Percentiles rank a stretch among this genome's conserved stretches.
These are phyloP conservation scores for Chydorus sphaericus DNA, from an alignment of 2,888 invertebrate species.

Conservation along the genomic window DNA sequence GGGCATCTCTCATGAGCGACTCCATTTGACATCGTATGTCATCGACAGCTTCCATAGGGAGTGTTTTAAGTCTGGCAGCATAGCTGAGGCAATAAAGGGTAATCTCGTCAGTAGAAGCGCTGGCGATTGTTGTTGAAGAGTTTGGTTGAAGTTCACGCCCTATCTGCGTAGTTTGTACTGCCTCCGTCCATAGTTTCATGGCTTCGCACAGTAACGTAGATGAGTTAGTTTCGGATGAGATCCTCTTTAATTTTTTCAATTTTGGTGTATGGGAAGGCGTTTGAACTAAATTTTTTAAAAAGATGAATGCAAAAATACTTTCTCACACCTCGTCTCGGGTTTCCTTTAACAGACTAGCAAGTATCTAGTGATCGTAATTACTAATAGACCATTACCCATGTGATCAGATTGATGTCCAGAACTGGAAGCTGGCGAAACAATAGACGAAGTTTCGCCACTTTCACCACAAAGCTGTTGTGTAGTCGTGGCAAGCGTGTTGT, in stretches of 20 bases:
- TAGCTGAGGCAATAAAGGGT: neutral
- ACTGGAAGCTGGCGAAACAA: neutral
- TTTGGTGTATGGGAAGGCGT: neutral
- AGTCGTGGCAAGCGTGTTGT: neutral
- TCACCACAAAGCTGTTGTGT: neutral
- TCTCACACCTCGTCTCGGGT: too few species aligned
- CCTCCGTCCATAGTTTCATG: neutral
- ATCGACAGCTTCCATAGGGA: neutral
- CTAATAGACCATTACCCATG: neutral
- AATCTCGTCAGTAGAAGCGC: neutral
- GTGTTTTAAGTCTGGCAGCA: neutral
- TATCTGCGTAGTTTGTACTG: neutral
- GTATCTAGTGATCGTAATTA: neutral
- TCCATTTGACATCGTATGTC: conserved; percentile 4
- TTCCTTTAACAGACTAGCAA: neutral
- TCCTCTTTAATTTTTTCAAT: neutral
- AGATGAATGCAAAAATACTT: too few species aligned
- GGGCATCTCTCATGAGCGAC: neutral
- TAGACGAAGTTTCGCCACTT: neutral
- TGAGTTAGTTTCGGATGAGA: neutral
- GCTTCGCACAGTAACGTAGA: conserved; percentile 2
- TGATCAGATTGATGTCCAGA: neutral
- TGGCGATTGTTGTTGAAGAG: neutral
- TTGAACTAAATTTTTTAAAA: too few species aligned
- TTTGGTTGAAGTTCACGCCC: neutral